Percentiles rank a stretch among this genome's conserved stretches.
Conservation (phyloP, 2,888 invertebrate genomes). For the Synanthedon myopaeformis region DNA sequence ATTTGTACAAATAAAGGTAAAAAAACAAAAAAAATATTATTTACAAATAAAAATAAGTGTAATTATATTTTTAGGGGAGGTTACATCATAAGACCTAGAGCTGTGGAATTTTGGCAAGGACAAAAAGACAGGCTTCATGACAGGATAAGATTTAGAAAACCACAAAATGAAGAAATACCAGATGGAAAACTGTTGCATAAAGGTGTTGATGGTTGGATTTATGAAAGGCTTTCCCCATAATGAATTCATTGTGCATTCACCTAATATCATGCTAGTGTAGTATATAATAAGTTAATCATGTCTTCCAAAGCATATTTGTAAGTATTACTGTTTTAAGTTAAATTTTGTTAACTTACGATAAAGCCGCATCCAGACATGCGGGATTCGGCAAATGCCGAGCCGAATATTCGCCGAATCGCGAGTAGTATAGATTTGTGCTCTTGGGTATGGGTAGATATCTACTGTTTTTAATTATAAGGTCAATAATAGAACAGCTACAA, state of each 20-base stretch:
- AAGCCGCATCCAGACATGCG: no score
- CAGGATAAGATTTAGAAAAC: constrained; percentile 85
- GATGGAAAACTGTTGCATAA: constrained; percentile 77
- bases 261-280: background rate
- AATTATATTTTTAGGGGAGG: constrained; percentile 82
- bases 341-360: no score
- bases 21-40: no score
- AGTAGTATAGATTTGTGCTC: no score
- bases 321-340: no score
- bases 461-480: background rate
- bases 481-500: background rate
- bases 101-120: constrained; percentile 99
- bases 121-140: constrained; percentile 97
- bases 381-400: no score
- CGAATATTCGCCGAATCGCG: no score
- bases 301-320: background rate
- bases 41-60: no score
- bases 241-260: background rate
- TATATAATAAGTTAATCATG: background rate
- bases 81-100: constrained; percentile 82
- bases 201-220: constrained; percentile 91
- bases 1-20: no score
- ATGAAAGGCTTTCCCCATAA: constrained; percentile 88
- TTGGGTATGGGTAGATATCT: background rate
- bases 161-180: constrained; percentile 64